These are phyloP conservation scores for Adoxophyes honmai DNA, from an alignment of 1,140 invertebrate species.

Conservation along the genomic window DNA sequence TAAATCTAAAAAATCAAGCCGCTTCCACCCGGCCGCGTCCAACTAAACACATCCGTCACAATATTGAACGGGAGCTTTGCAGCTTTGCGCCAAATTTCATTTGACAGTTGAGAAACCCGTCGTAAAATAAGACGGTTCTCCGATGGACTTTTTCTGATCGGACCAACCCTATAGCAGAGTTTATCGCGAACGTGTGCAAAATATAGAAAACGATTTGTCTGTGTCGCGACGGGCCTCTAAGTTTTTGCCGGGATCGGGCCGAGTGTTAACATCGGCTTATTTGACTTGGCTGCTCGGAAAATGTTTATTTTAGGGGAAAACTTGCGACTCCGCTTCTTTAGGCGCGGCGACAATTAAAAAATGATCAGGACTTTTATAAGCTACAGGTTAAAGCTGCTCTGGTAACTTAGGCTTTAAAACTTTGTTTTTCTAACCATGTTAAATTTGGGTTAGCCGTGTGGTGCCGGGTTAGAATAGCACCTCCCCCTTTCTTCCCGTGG, in stretches of 20 bases:
- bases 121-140: conserved; percentile 5
- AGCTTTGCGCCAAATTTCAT: conserved; percentile 6
- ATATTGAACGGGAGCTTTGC: not conserved
- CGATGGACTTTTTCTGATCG: conserved; percentile 8
- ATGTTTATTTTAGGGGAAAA: conserved; percentile 15
- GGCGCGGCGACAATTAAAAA: conserved; percentile 10
- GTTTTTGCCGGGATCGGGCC: conserved; percentile 1
- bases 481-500: too few species aligned
- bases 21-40: not conserved
- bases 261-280: conserved; percentile 3
- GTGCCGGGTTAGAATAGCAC: too few species aligned
- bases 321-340: not conserved
- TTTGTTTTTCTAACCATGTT: too few species aligned
- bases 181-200: conserved; percentile 14
- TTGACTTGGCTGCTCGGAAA: conserved; percentile 4
- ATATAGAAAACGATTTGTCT: conserved; percentile 16
- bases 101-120: conserved; percentile 2
- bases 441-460: too few species aligned
- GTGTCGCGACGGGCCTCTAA: not conserved
- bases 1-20: too few species aligned
- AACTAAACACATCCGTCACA: conserved; percentile 2
- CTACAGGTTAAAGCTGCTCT: too few species aligned
- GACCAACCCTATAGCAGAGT: conserved; percentile 8
- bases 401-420: too few species aligned
- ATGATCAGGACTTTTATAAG: not conserved